phyloP scores from a whole-genome alignment of 2,797 vertebrate genomes.

The Sebastes elongatus region DNA sequence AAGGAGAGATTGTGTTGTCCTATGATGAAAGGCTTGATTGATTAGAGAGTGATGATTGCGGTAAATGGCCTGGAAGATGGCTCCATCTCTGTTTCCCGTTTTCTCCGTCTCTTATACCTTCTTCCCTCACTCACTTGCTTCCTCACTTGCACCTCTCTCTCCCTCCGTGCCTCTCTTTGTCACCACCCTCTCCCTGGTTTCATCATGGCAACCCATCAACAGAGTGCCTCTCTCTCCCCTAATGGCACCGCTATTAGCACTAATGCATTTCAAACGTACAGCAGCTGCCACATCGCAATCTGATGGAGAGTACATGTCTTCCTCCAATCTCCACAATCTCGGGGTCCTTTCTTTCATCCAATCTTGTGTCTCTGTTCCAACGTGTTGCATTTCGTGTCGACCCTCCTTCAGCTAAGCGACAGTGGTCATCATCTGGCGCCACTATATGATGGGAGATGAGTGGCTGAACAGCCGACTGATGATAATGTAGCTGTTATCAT shows the following conservation, averaged over 20 bases:
- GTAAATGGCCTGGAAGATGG: conserved; percentile 88
- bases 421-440: conserved; percentile 16
- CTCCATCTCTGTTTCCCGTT: conserved; percentile 78
- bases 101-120: conserved; percentile 81
- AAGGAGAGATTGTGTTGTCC: conserved; percentile 75
- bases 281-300: conserved; percentile 88
- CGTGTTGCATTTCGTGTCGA: conserved; percentile 38
- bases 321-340: conserved; percentile 70
- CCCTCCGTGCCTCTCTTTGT: conserved; percentile 49
- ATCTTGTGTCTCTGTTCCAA: conserved; percentile 39
- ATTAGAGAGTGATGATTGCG: conserved; percentile 88
- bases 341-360: conserved; percentile 51
- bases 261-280: conserved; percentile 92
- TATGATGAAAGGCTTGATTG: conserved; percentile 89
- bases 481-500: conserved; percentile 10
- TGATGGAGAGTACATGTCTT: conserved; percentile 84
- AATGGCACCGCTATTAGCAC: conserved; percentile 92
- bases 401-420: conserved; percentile 25
- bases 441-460: background rate
- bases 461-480: conserved; percentile 13
- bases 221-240: conserved; percentile 83
- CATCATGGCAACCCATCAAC: conserved; percentile 89
- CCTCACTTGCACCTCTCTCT: conserved; percentile 68
- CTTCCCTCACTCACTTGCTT: conserved; percentile 73
- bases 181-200: conserved; percentile 53